Evolutionary conservation across 2,113 vertebrate genomes (phyloP).

Genomic region (Abramis brama): DNA sequence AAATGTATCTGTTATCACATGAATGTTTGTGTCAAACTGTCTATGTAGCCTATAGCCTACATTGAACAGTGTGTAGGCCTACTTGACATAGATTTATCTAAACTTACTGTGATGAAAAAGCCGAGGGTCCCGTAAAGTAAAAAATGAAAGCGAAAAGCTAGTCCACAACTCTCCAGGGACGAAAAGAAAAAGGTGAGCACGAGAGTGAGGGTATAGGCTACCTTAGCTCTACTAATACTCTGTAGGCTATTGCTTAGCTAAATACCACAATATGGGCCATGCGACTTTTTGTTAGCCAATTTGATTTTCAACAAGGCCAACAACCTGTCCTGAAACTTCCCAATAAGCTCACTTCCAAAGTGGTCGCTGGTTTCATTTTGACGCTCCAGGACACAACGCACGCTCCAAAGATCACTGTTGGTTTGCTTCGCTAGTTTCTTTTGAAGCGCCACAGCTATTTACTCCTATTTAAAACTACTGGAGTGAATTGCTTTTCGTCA

Average conservation of each 20-base stretch:
- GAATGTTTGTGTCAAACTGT: not conserved
- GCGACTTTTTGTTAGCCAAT: not conserved
- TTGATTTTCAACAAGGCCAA: not conserved
- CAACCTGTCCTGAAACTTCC: conserved; percentile 8
- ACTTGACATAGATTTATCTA: not conserved
- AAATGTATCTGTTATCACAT: not conserved
- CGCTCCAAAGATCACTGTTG: conserved; percentile 40
- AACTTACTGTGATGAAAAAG: conserved; percentile 9
- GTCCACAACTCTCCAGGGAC: not conserved
- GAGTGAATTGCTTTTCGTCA: conserved; percentile 19
- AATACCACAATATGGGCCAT: not conserved
- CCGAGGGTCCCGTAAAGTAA: not conserved
- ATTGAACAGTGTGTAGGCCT: not conserved
- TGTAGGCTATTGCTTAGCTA: not conserved
- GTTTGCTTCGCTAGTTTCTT: conserved; percentile 55
- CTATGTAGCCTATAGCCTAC: not conserved
- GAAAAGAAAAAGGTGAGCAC: conserved; percentile 9
- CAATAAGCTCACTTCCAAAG: conserved; percentile 8
- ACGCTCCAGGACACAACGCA: conserved; percentile 11
- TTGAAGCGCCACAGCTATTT: conserved; percentile 55
- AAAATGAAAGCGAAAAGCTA: not conserved
- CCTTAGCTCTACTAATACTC: conserved; percentile 9
- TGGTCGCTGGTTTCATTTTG: conserved; percentile 30
- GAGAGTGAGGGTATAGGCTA: not conserved
- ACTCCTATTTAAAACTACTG: conserved; percentile 25